Conservation (phyloP, 1,140 invertebrate genomes). For the Bombus confusus region DNA sequence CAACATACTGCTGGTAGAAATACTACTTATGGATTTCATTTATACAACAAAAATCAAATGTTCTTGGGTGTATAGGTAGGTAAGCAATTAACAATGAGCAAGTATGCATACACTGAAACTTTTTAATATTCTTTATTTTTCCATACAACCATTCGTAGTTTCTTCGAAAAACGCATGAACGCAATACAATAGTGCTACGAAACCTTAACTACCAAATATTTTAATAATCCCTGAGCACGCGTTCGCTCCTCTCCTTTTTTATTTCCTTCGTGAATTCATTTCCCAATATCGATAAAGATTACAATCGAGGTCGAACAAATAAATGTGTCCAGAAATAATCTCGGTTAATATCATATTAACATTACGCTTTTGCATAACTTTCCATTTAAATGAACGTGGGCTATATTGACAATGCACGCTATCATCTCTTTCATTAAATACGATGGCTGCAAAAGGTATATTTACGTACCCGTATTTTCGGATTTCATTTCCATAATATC, state of each 20-base stretch:
- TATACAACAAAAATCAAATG: no score
- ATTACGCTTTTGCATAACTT: not conserved
- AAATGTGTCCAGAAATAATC: not conserved
- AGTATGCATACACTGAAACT: not conserved
- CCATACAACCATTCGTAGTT: not conserved
- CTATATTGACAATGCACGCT: no score
- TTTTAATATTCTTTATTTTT: not conserved
- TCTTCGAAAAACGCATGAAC: not conserved
- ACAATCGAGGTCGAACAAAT: not conserved
- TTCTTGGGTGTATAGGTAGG: not conserved
- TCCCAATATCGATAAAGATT: not conserved
- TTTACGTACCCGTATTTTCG: no score
- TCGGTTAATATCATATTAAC: constrained; percentile 1
- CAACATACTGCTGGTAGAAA: no score
- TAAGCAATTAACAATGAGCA: no score
- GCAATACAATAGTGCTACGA: not conserved
- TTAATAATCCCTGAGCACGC: constrained; percentile 58
- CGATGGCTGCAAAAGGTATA: no score
- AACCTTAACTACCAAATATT: not conserved
- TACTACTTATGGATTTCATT: no score
- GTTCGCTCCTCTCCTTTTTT: not conserved
- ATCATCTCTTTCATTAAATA: no score
- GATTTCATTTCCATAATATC: no score
- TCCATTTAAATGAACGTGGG: no score
- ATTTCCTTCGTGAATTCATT: not conserved